These are phyloP conservation scores for Synchiropus splendidus DNA, from an alignment of 2,113 vertebrate species.

Conservation along the genomic window DNA sequence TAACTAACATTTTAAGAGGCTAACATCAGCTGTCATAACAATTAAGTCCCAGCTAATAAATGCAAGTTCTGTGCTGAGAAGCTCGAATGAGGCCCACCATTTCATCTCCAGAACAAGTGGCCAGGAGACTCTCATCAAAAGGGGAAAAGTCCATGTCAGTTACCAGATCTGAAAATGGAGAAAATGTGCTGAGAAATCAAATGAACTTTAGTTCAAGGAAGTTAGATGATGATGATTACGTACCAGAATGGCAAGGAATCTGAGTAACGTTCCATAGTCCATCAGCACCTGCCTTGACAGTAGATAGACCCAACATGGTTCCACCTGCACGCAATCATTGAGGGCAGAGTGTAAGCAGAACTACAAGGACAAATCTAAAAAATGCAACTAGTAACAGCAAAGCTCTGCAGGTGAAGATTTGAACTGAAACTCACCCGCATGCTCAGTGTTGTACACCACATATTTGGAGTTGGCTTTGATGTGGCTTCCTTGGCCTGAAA, in stretches of 20 bases:
- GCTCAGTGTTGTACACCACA: slow-evolving; percentile 75
- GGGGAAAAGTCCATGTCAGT: slow-evolving; percentile 92
- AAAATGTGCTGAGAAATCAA: slow-evolving; percentile 5
- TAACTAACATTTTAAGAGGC: too few relatives aligned
- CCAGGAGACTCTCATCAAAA: slow-evolving; percentile 84
- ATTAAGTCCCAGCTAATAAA: too few relatives aligned
- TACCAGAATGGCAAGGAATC: slow-evolving; percentile 87
- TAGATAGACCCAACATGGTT: slow-evolving; percentile 74
- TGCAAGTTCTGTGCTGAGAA: neutral
- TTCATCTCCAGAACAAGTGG: slow-evolving; percentile 79
- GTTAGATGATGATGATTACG: neutral
- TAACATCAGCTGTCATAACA: too few relatives aligned
- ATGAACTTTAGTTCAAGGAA: neutral
- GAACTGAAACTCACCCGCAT: slow-evolving; percentile 60
- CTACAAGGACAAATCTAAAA: neutral
- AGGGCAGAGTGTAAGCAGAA: too few relatives aligned
- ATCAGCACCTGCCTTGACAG: slow-evolving; percentile 64
- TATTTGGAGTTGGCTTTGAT: slow-evolving; percentile 79
- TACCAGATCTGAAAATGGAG: slow-evolving; percentile 70
- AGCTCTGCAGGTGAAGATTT: too few relatives aligned
- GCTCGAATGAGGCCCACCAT: slow-evolving; percentile 63
- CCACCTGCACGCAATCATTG: slow-evolving; percentile 59
- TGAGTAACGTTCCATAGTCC: slow-evolving; percentile 68
- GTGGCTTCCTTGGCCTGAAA: slow-evolving; percentile 69
- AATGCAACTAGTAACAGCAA: neutral